Evolutionary conservation across 2,113 vertebrate species (phyloP).

Genomic region (Antigone vipio): DNA sequence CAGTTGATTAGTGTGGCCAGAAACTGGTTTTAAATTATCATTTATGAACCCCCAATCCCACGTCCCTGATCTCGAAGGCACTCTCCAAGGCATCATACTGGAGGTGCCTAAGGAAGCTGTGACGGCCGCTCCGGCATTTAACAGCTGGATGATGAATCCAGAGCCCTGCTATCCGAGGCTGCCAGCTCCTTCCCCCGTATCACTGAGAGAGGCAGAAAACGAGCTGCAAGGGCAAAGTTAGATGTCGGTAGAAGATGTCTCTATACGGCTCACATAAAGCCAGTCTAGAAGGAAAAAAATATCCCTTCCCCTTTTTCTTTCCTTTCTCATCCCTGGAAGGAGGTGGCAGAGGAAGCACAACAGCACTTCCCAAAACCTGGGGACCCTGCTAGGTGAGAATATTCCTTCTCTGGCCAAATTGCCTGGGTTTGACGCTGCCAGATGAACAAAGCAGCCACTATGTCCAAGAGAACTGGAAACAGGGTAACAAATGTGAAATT

Average conservation of each 20-base stretch:
- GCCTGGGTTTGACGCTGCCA: neutral
- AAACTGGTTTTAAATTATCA: neutral
- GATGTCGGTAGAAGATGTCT: neutral
- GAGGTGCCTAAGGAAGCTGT: neutral
- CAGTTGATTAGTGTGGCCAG: neutral
- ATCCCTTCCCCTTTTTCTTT: neutral
- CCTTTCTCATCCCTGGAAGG: neutral
- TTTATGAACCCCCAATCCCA: neutral
- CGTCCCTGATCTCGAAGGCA: fast-evolving
- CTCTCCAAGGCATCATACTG: neutral
- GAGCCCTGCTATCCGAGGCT: neutral
- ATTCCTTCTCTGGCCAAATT: neutral
- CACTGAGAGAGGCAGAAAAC: neutral
- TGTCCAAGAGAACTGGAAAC: neutral
- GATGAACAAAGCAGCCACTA: neutral
- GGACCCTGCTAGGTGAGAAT: neutral
- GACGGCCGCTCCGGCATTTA: neutral
- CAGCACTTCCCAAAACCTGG: neutral
- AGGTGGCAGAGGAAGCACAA: neutral
- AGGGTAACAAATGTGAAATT: neutral
- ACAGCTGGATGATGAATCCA: neutral
- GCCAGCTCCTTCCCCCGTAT: neutral
- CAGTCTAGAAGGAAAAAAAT: neutral
- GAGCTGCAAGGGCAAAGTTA: neutral
- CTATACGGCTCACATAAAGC: neutral